Percentiles rank a stretch among this genome's conserved stretches.
phyloP scores from a whole-genome alignment of 2,797 vertebrate genomes.

The Enteromius paludinosus region DNA sequence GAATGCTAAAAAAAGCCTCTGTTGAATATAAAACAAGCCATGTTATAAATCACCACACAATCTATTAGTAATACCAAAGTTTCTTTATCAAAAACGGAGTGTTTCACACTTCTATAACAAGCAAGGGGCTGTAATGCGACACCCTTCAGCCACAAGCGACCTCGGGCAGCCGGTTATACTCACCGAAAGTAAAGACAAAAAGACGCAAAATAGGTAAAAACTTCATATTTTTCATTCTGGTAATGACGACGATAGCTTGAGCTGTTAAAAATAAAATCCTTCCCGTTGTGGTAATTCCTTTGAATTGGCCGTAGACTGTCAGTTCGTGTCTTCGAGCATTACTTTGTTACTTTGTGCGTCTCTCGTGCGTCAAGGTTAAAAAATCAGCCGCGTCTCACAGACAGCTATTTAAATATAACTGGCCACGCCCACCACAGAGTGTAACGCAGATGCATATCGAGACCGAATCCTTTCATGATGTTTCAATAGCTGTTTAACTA shows the following conservation, averaged over 20 bases:
- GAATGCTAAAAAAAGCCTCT: background rate
- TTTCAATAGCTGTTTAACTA: background rate
- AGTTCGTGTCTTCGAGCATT: background rate
- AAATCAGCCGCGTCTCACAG: background rate
- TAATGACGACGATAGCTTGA: background rate
- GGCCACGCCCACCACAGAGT: conserved; percentile 9
- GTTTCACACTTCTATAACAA: background rate
- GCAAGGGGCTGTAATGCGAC: background rate
- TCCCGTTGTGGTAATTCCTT: background rate
- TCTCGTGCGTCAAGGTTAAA: conserved; percentile 23
- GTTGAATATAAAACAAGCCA: background rate
- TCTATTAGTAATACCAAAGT: background rate
- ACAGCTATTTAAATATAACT: background rate
- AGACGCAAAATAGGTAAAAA: conserved; percentile 66
- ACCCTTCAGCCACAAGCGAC: background rate
- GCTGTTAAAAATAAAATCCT: conserved; percentile 31
- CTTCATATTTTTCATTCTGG: conserved; percentile 72
- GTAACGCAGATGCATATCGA: background rate
- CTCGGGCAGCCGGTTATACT: conserved; percentile 58
- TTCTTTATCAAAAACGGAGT: background rate
- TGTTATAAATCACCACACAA: background rate
- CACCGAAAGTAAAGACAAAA: conserved; percentile 76
- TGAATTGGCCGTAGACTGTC: background rate
- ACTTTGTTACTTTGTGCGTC: conserved; percentile 6
- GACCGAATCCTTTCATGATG: background rate